phyloP scores from a whole-genome alignment of 2,888 invertebrate species.

The Sinhomidia bicolor region DNA sequence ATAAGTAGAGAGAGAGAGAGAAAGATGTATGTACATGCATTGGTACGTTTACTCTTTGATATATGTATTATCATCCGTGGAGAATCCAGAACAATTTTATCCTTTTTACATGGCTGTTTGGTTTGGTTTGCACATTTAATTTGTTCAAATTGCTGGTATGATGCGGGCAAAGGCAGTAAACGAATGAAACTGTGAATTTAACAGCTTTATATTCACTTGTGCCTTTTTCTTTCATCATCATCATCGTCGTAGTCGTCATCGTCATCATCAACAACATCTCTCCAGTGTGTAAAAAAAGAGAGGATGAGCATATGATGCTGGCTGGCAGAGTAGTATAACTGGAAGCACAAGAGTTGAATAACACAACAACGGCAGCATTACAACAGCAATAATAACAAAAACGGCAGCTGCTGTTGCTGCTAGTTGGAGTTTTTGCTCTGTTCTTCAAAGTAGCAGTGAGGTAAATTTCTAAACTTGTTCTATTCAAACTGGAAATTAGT shows the following conservation, averaged over 20 bases:
- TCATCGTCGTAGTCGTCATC: conserved; percentile 9
- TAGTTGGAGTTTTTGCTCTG: background rate
- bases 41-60: too few species aligned
- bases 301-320: background rate
- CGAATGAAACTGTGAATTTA: conserved; percentile 57
- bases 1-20: background rate
- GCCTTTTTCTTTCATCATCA: conserved; percentile 32
- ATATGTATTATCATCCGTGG: too few species aligned
- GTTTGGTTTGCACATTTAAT: conserved; percentile 70
- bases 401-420: conserved; percentile 37
- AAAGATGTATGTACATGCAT: background rate
- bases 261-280: conserved; percentile 7
- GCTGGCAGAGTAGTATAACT: background rate
- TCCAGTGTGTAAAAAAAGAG: background rate
- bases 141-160: conserved; percentile 55
- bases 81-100: conserved; percentile 26
- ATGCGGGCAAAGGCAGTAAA: conserved; percentile 33
- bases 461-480: background rate
- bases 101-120: conserved; percentile 46
- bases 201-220: conserved; percentile 53
- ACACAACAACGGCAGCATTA: background rate
- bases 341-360: background rate
- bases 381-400: background rate
- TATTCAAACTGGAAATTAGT: conserved; percentile 47
- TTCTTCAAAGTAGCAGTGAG: background rate